A percentile compares a stretch with the other conserved stretches of the same genome.
Evolutionary conservation across 2,888 invertebrate genomes (phyloP).

Genomic region (Geotrupes spiniger): DNA sequence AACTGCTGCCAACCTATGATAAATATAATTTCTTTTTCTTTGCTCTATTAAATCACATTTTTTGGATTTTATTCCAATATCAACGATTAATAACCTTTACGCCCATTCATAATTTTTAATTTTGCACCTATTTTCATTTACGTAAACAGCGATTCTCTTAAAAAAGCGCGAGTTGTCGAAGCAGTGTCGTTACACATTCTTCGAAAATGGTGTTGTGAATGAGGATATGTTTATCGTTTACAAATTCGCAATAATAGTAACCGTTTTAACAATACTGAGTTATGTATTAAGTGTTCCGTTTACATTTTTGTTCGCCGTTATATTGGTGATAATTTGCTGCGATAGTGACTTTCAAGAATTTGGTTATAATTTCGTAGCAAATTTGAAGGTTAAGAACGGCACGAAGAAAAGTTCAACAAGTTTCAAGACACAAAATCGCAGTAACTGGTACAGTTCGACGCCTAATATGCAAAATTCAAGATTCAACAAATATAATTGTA

Average conservation of each 20-base stretch:
- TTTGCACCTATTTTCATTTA: too few species aligned
- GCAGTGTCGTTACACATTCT: constrained; percentile 5
- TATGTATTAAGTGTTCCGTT: constrained; percentile 13
- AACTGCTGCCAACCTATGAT: too few species aligned
- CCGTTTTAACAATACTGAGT: constrained; percentile 14
- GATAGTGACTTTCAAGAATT: constrained; percentile 9
- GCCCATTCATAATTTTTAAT: too few species aligned
- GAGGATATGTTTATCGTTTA: constrained; percentile 17
- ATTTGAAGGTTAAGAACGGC: constrained; percentile 20
- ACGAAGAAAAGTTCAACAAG: constrained; percentile 7
- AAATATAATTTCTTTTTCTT: too few species aligned
- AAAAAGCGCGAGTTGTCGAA: too few species aligned
- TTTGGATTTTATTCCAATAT: too few species aligned
- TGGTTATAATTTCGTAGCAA: constrained; percentile 8
- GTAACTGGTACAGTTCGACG: constrained; percentile 9
- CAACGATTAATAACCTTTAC: too few species aligned
- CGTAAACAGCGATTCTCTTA: too few species aligned
- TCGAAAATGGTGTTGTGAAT: constrained; percentile 16
- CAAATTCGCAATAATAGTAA: constrained; percentile 14
- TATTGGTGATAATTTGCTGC: constrained; percentile 10
- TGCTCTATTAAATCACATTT: too few species aligned
- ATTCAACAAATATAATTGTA: constrained; percentile 11
- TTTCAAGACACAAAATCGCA: constrained; percentile 7
- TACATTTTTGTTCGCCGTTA: constrained; percentile 12
- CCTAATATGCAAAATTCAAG: constrained; percentile 15